Evolutionary conservation across 2,113 vertebrate genomes (phyloP).

Genomic region (Phyllopteryx taeniolatus): DNA sequence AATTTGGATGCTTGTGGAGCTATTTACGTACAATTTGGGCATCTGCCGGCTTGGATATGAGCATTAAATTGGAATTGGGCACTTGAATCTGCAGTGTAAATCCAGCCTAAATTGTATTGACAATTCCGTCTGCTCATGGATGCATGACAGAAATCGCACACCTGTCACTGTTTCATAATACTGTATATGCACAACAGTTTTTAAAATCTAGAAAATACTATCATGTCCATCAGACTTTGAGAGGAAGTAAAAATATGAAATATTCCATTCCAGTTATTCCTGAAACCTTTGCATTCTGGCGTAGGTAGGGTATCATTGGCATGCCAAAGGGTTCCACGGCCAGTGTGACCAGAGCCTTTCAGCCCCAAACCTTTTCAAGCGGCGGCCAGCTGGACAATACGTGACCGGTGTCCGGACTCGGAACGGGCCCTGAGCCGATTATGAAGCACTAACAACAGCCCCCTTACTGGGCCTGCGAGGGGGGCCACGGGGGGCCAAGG

Average conservation of each 20-base stretch:
- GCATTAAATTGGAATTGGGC: too few relatives aligned
- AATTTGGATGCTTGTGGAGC: too few relatives aligned
- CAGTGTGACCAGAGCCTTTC: conserved; percentile 44
- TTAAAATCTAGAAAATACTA: background rate
- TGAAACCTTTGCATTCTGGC: background rate
- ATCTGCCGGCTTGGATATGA: too few relatives aligned
- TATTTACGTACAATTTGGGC: too few relatives aligned
- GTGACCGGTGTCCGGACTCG: conserved; percentile 38
- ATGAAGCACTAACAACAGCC: conserved; percentile 60
- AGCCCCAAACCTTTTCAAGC: conserved; percentile 57
- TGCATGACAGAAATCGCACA: too few relatives aligned
- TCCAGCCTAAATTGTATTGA: too few relatives aligned
- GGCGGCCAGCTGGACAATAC: conserved; percentile 65
- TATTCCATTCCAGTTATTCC: background rate
- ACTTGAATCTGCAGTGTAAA: too few relatives aligned
- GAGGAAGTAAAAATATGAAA: background rate
- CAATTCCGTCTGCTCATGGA: too few relatives aligned
- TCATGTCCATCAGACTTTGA: background rate
- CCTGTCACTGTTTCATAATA: too few relatives aligned
- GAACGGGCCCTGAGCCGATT: conserved; percentile 71
- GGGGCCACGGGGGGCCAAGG: conserved; percentile 69
- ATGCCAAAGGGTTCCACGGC: conserved; percentile 57
- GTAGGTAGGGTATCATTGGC: conserved; percentile 40
- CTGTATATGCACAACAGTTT: too few relatives aligned
- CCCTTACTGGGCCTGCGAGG: conserved; percentile 41